These are phyloP conservation scores for Thera obeliscata DNA, from an alignment of 2,888 invertebrate species.

Conservation along the genomic window DNA sequence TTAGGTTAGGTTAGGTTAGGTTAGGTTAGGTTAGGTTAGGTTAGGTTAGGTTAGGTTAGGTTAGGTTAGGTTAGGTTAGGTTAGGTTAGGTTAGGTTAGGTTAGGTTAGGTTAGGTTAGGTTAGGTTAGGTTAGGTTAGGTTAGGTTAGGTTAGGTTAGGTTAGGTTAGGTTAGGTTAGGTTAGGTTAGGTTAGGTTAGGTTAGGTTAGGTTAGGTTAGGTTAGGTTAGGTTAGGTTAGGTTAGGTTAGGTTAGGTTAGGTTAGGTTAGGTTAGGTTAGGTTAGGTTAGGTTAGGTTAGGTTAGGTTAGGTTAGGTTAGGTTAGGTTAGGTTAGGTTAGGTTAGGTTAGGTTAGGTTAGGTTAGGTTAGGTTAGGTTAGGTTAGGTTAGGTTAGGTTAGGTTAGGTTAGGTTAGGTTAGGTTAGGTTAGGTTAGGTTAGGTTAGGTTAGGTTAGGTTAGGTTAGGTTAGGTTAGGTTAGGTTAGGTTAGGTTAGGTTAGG, in stretches of 20 bases:
- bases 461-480: too few species aligned
- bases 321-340: constrained; percentile 27
- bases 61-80: constrained; percentile 29
- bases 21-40: constrained; percentile 26
- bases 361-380: constrained; percentile 27
- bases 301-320: constrained; percentile 28
- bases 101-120: constrained; percentile 27
- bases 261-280: constrained; percentile 29
- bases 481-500: too few species aligned
- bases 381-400: constrained; percentile 26
- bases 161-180: constrained; percentile 24
- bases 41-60: constrained; percentile 30
- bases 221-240: constrained; percentile 31
- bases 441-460: too few species aligned
- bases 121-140: constrained; percentile 35
- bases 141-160: constrained; percentile 34
- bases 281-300: constrained; percentile 31
- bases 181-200: constrained; percentile 28
- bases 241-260: constrained; percentile 26
- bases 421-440: too few species aligned
- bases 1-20: constrained; percentile 30
- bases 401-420: too few species aligned
- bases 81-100: constrained; percentile 26
- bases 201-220: constrained; percentile 27
- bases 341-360: constrained; percentile 30